Conservation (phyloP, 2,888 invertebrate species). For the Caenorhabditis sp. region DNA sequence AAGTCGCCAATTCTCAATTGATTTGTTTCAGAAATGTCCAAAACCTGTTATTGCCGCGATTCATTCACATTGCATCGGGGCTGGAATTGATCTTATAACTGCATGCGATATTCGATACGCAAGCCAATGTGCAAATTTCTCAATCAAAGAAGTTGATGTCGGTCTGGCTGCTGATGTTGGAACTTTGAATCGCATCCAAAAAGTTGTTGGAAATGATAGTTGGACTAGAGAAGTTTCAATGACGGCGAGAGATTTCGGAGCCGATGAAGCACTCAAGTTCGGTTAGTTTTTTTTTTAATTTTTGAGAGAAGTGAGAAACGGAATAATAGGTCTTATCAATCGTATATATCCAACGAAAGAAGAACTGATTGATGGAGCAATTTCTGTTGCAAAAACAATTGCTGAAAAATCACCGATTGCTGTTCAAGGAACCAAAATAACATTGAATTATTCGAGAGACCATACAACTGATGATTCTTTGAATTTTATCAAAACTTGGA, state of each 20-base stretch:
- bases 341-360: conserved; percentile 28
- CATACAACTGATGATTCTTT: conserved; percentile 86
- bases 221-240: conserved; percentile 85
- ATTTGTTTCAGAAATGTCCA: conserved; percentile 76
- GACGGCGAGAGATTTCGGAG: conserved; percentile 83
- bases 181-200: conserved; percentile 88
- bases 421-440: conserved; percentile 84
- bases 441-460: conserved; percentile 84
- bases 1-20: not conserved
- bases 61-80: conserved; percentile 90
- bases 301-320: not conserved
- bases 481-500: conserved; percentile 86
- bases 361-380: conserved; percentile 29
- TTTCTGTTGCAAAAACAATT: conserved; percentile 80
- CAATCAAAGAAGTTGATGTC: conserved; percentile 82
- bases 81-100: conserved; percentile 85
- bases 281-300: not conserved
- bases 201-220: conserved; percentile 86
- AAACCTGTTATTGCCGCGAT: conserved; percentile 90
- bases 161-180: conserved; percentile 97
- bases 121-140: conserved; percentile 87
- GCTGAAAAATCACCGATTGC: conserved; percentile 91
- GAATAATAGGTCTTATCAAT: conserved; percentile 31
- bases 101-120: conserved; percentile 92
- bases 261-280: conserved; percentile 72